Evolutionary conservation across 2,888 invertebrate genomes (phyloP), one percentile per base, ranked within the genome.

Genomic region (Beris morrisii): DNA sequence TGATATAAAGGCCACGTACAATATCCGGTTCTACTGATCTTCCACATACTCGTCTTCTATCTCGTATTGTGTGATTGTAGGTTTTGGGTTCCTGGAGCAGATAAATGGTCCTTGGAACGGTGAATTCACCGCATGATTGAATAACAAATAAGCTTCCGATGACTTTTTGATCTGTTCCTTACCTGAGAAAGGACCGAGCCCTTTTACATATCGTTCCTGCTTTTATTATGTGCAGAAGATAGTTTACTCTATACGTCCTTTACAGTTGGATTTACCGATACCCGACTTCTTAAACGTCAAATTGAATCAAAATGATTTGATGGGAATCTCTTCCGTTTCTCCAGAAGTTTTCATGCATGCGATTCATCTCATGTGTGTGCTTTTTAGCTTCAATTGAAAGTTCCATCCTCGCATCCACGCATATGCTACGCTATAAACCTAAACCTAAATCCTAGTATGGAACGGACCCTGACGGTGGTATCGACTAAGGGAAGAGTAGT

Each of bases 81-180:
- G 38, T 9, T 38, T 1, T 38, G 38, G 38, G 9, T 3, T 38
- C 38, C 9, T 38, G 38, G 38, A 38, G 38, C 48, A 48, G 48
- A 48, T 48, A 48, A 48, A 48, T 48, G 48, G 48, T 48, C 15
- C 48, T 48, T 48, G n/a, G 15, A 48, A 48, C 4, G 48, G 48
- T 48, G 15, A 48, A 48, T 48, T 48, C 48, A 48, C 48, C 48
- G 48, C 48, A 11, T 48, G 48, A 48, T 48, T 48, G 48, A 48
- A 48, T 48, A 48, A 48, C 48, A 48, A 48, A 48, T 48, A 48
- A 48, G 48, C 48, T 48, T 15, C 48, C 48, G 48, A 48, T 48
- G 48, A 48, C 48, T 48, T 48, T 48, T 48, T 48, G 48, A 48
- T 48, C 48, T 48, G 9, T 15, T 13, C 6, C 48, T 6, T 48